These are phyloP conservation scores for Littorina saxatilis DNA, from an alignment of 1,140 invertebrate genomes.

Conservation along the genomic window DNA sequence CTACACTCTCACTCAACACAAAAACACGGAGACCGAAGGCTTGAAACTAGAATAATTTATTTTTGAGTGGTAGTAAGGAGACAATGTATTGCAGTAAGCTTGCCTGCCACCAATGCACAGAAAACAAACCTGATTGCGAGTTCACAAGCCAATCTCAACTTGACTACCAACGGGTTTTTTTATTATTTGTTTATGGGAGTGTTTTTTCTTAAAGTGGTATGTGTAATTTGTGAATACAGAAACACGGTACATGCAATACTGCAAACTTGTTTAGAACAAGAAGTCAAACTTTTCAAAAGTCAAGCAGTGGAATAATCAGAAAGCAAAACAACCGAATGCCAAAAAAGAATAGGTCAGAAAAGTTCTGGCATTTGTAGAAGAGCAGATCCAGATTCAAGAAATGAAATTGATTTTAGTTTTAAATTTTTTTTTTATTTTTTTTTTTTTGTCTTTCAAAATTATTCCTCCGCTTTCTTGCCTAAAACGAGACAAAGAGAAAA, in stretches of 20 bases:
- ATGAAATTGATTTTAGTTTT: too few species aligned
- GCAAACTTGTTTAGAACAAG: slow-evolving; percentile 21
- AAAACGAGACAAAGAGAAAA: background rate
- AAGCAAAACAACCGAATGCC: background rate
- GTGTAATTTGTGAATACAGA: slow-evolving; percentile 29
- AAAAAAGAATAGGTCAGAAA: background rate
- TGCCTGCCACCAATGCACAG: slow-evolving; percentile 29
- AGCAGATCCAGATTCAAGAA: too few species aligned
- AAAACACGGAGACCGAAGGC: background rate
- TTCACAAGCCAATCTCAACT: slow-evolving; percentile 20
- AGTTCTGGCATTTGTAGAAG: background rate
- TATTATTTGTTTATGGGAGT: slow-evolving; percentile 19
- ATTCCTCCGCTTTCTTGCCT: slow-evolving; percentile 26
- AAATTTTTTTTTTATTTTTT: background rate
- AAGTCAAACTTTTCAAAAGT: slow-evolving; percentile 14
- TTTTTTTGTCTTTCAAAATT: background rate
- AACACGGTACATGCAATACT: slow-evolving; percentile 35
- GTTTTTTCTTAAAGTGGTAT: slow-evolving; percentile 12
- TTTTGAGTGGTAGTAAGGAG: slow-evolving; percentile 39
- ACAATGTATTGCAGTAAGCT: slow-evolving; percentile 33
- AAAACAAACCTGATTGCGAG: background rate
- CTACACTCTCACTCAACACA: background rate
- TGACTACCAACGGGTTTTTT: slow-evolving; percentile 26
- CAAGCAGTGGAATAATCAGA: slow-evolving; percentile 9
- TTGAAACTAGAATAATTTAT: slow-evolving; percentile 42